Percentiles rank a stretch among this genome's conserved stretches.
Evolutionary conservation across 2,888 invertebrate genomes (phyloP).

Genomic region (Cataglyphis rosenhaueri): DNA sequence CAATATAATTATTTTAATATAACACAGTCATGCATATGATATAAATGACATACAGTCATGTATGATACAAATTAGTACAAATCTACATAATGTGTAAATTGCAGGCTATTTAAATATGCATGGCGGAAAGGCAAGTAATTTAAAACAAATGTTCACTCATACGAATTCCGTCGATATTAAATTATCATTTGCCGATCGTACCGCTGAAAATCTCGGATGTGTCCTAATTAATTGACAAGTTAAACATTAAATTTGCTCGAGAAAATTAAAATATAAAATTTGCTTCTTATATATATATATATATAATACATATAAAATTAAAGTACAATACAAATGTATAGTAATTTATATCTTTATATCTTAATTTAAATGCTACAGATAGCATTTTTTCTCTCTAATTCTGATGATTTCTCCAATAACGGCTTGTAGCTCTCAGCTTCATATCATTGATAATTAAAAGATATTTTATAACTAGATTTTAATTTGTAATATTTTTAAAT

Average conservation of each 20-base stretch:
- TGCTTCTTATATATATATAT: slow-evolving; percentile 31
- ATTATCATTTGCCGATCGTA: slow-evolving; percentile 54
- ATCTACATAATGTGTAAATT: slow-evolving; percentile 44
- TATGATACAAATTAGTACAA: slow-evolving; percentile 46
- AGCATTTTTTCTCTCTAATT: not conserved
- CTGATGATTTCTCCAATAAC: not conserved
- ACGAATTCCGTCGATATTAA: slow-evolving; percentile 30
- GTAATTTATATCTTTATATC: not conserved
- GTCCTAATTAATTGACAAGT: slow-evolving; percentile 64
- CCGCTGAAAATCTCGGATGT: slow-evolving; percentile 37
- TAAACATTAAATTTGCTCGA: slow-evolving; percentile 49
- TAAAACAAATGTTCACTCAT: slow-evolving; percentile 54
- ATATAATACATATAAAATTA: not conserved
- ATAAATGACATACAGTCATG: not conserved
- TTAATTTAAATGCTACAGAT: not conserved
- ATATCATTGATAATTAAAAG: not conserved
- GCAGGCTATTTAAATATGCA: slow-evolving; percentile 55
- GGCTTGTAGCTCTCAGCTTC: not conserved
- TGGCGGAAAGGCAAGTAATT: slow-evolving; percentile 54
- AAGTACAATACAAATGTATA: not conserved
- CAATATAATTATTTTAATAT: slow-evolving; percentile 53
- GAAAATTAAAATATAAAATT: slow-evolving; percentile 28
- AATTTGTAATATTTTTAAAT: not conserved
- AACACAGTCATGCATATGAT: slow-evolving; percentile 20
- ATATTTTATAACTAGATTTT: not conserved